Percentiles rank a stretch among this genome's conserved stretches.
phyloP scores from a whole-genome alignment of 2,888 invertebrate species.

The Drosophila eohydei region DNA sequence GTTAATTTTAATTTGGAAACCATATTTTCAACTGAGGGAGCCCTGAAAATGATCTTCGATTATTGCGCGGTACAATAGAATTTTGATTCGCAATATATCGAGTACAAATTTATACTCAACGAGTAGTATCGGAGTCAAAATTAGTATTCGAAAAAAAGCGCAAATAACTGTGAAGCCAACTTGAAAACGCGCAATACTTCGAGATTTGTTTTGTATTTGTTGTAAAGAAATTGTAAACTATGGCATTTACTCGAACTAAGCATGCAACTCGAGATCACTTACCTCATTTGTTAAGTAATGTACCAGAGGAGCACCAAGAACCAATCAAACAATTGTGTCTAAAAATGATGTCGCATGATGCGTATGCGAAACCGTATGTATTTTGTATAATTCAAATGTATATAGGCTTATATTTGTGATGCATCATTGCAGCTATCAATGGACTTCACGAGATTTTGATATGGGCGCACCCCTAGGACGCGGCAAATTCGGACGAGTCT shows the following conservation, averaged over 20 bases:
- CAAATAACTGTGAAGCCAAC: conserved; percentile 58
- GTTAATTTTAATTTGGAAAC: neutral
- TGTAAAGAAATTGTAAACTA: conserved; percentile 5
- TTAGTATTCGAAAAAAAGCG: conserved; percentile 55
- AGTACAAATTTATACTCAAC: conserved; percentile 19
- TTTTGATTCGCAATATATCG: conserved; percentile 19
- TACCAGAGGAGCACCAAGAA: conserved; percentile 82
- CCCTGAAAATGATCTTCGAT: neutral
- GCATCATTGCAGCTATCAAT: conserved; percentile 86
- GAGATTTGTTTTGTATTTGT: neutral
- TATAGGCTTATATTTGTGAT: neutral
- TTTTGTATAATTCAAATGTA: neutral
- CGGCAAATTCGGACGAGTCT: conserved; percentile 97
- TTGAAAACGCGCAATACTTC: neutral
- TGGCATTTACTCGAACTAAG: conserved; percentile 63
- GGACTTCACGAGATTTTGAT: conserved; percentile 93
- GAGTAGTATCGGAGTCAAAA: conserved; percentile 26
- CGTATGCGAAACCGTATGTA: conserved; percentile 87
- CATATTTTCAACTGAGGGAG: neutral
- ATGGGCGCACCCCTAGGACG: conserved; percentile 94
- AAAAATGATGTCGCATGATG: conserved; percentile 87
- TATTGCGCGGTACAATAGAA: neutral
- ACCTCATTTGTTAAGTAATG: conserved; percentile 71
- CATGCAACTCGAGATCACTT: conserved; percentile 78
- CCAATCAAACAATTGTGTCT: conserved; percentile 82